A percentile compares a stretch with the other conserved stretches of the same genome.
Evolutionary conservation across 1,140 invertebrate species (phyloP).

Genomic region (Solen grandis): DNA sequence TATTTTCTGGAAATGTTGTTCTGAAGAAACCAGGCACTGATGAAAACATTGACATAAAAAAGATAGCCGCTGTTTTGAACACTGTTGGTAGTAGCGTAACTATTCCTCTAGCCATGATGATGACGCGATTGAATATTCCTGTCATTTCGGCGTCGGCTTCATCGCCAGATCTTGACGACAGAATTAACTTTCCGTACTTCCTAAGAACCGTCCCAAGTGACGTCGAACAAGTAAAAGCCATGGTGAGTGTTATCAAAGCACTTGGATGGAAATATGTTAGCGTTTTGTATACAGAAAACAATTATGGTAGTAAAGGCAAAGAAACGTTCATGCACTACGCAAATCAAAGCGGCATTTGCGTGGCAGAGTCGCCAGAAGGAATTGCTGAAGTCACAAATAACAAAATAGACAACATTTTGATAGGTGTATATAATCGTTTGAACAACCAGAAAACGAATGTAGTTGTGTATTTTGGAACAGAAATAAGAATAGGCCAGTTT

Average conservation of each 20-base stretch:
- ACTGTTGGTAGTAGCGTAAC: constrained; percentile 70
- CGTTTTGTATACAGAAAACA: constrained; percentile 72
- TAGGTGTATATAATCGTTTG: constrained; percentile 28
- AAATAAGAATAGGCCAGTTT: constrained; percentile 84
- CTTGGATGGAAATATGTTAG: constrained; percentile 78
- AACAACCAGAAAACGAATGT: constrained; percentile 78
- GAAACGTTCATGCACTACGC: constrained; percentile 64
- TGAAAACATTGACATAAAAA: constrained; percentile 46
- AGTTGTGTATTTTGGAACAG: constrained; percentile 87
- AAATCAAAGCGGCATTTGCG: constrained; percentile 82
- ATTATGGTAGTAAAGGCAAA: constrained; percentile 83
- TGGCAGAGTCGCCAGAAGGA: constrained; percentile 80
- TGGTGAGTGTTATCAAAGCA: constrained; percentile 85
- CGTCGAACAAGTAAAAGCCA: constrained; percentile 85
- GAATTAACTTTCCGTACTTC: constrained; percentile 74
- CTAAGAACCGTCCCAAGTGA: constrained; percentile 77
- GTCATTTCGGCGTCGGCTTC: constrained; percentile 80
- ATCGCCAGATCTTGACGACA: constrained; percentile 73
- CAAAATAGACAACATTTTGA: constrained; percentile 50
- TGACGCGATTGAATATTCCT: constrained; percentile 82
- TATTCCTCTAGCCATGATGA: constrained; percentile 63
- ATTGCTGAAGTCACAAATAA: constrained; percentile 81
- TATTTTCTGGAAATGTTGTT: constrained; percentile 60
- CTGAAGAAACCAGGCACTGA: constrained; percentile 36
- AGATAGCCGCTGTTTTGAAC: constrained; percentile 70